Percentiles rank a stretch among this genome's conserved stretches.
These are phyloP conservation scores for Tupaia tana DNA, from an alignment of 2,113 vertebrate genomes.

Conservation along the genomic window DNA sequence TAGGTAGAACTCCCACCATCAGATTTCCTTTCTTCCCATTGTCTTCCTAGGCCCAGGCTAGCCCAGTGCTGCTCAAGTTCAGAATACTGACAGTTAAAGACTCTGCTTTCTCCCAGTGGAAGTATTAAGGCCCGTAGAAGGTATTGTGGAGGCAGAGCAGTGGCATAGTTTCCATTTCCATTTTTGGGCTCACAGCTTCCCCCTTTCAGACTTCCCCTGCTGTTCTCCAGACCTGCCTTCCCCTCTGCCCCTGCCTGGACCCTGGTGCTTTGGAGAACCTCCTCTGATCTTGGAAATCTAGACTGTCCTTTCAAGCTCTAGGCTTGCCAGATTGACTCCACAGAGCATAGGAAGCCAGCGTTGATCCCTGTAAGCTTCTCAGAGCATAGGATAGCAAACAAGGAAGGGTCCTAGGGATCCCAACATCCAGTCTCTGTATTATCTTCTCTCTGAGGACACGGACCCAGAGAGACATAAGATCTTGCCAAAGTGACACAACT, in stretches of 20 bases:
- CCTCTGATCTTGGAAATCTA: not conserved
- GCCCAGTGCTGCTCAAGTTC: not conserved
- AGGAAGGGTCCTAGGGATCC: not conserved
- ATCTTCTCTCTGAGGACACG: not conserved
- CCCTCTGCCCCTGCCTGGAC: not conserved
- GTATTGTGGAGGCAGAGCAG: not conserved
- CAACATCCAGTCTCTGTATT: not conserved
- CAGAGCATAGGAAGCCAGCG: not conserved
- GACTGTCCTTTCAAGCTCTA: not conserved
- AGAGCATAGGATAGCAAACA: not conserved
- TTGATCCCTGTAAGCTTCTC: not conserved
- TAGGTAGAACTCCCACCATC: accelerated
- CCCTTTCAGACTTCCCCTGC: not conserved
- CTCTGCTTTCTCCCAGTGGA: not conserved
- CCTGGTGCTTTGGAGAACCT: not conserved
- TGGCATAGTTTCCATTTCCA: not conserved
- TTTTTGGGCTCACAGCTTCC: not conserved
- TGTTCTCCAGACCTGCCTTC: not conserved
- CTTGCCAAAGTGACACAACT: not conserved
- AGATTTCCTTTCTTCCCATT: not conserved
- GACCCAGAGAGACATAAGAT: not conserved
- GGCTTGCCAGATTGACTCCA: not conserved
- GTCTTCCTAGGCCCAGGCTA: not conserved
- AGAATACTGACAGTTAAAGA: not conserved
- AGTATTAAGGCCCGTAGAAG: not conserved